Evolutionary conservation across 1,140 invertebrate genomes (phyloP), one percentile per base, ranked within the genome.

Genomic region (Macrotrachela quadricornifera): DNA sequence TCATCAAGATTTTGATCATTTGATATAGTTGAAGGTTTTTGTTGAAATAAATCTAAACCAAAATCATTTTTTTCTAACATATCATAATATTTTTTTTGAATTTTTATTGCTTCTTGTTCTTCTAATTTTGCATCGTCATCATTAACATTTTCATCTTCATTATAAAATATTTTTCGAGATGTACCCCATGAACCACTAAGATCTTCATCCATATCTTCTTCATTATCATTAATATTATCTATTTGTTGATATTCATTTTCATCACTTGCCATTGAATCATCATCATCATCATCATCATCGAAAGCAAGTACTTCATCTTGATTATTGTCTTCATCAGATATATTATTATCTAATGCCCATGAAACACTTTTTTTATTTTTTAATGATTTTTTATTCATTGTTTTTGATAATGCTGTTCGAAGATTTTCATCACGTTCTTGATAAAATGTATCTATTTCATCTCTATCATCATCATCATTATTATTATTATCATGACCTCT

Each of bases 101-200:
- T 79, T 59, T 76, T 78, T 64, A 75, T 76, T 2, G 83, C 84
- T 73, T 87, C 85, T 58, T 81, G 73, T 69, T 87, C 83, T 70
- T 88, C 84, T 57, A 80, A 71, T 56, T 79, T 75, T 17, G 84
- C 84, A 53, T 76, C 72, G 59, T 77, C 76, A 59, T 79, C 74
- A 72, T 87, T 83, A 14, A 85, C 78, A 69, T 83, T 86, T 73
- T 87, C 83, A 1, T 84, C 82, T 44, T 79, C 78, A 67, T 85
- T 86, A 67, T 79, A 91, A 42, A 74, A 73, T 58, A 69, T 76
- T 58, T 80, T 80, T 55, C 80, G 80, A 59, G 77, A 78, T 12
- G 85, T 85, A 85, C 86, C 90, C 16, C 82, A 82, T 71, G 79
- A 79, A 12, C 75, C 73, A 66, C 85, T 76, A 18, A 51, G 37